Conservation (phyloP, 2,797 vertebrate species). For the Cryptoprocta ferox region DNA sequence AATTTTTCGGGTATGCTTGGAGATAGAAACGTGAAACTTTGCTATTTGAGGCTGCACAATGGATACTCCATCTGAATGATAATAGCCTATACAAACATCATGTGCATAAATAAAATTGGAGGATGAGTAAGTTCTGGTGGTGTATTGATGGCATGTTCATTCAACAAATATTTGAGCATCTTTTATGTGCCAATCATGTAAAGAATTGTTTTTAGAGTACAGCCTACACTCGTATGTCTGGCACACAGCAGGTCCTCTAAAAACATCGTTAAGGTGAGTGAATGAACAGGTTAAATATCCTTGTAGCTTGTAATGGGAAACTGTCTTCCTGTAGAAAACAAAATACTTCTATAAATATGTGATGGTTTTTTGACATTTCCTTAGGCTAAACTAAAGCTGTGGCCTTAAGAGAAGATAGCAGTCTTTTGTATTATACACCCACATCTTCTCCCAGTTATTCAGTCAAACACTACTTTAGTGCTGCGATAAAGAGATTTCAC, state of each 20-base stretch:
- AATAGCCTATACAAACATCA: neutral
- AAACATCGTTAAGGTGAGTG: neutral
- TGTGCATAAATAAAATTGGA: neutral
- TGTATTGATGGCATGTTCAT: neutral
- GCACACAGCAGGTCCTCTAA: neutral
- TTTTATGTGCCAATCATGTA: neutral
- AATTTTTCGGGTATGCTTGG: neutral
- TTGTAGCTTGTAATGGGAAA: neutral
- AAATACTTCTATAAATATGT: neutral
- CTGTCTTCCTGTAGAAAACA: neutral
- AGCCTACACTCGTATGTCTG: neutral
- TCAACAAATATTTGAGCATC: constrained; percentile 40
- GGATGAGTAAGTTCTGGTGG: neutral
- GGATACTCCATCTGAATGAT: neutral
- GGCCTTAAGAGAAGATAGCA: neutral
- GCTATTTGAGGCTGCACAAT: neutral
- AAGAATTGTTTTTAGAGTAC: neutral
- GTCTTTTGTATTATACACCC: neutral
- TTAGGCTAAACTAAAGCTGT: neutral
- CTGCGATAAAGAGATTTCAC: neutral
- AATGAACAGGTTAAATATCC: constrained; percentile 47
- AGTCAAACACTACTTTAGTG: neutral
- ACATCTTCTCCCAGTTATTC: neutral
- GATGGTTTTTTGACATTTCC: neutral
- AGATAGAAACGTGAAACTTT: constrained; percentile 20